Evolutionary conservation across 2,888 invertebrate genomes (phyloP), one percentile per base, ranked within the genome.

Genomic region (Stenodema calcarata): DNA sequence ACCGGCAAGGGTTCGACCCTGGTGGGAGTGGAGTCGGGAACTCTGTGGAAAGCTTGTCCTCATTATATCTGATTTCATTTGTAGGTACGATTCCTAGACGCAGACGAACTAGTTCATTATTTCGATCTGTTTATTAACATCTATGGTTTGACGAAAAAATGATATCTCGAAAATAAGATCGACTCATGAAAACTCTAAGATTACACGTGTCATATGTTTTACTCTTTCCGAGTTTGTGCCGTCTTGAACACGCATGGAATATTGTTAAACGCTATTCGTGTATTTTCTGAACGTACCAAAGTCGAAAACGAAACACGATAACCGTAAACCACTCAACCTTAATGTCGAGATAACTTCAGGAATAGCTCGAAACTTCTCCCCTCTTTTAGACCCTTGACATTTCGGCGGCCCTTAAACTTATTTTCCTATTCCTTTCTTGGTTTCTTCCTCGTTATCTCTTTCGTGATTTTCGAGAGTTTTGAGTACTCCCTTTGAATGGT

Each of bases 291-390:
- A 30, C 16, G 27, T 75, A 16, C 73, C 12, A 11, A 16, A 9
- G 73, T 35, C 73, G 30, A 44, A 44, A 42, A 28, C 42, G 44
- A 47, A 73, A 41, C 41, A 54, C 54, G 30, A 80, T 80, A 80
- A 80, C 44, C 80, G 54, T 80, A 80, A 80, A 80, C 80, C 80
- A 80, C 47, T 80, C 54, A 80, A 80, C 80, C 80, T 35, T 44
- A 27, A 80, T 80, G 47, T 80, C 80, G 44, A 78, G 78, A 78
- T 78, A 78, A 18, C 78, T n/a, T 78, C 14, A 44, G 78, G 27
- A 78, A 44, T 44, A 18, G 78, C 41, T 6, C 18, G 42, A 62
- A 62, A 62, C 62, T 62, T 62, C 62, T 62, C 62, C 62, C 62
- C 62, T 62, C 62, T 62, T 27, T 18, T 27, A 23, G 62, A 62